Percentiles rank a stretch among this genome's conserved stretches.
Evolutionary conservation across 2,113 vertebrate species (phyloP).

Genomic region (Scartelaos histophorus): DNA sequence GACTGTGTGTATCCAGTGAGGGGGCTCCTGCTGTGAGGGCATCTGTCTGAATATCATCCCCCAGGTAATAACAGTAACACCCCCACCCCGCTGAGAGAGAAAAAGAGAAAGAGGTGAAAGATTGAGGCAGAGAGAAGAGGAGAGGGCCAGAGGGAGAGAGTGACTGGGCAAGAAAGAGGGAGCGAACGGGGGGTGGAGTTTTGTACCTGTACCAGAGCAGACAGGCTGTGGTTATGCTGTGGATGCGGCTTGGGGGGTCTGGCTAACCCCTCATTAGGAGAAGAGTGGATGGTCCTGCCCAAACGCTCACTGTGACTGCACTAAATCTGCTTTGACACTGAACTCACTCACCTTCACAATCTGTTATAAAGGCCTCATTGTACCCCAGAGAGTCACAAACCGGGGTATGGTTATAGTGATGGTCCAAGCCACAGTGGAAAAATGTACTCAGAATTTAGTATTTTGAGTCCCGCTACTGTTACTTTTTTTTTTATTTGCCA

Average conservation of each 20-base stretch:
- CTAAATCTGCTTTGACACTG: constrained; percentile 38
- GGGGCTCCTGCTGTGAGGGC: constrained; percentile 61
- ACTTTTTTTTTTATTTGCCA: too few species aligned
- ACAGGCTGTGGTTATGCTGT: constrained; percentile 64
- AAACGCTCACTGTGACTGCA: constrained; percentile 30
- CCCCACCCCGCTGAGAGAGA: constrained; percentile 54
- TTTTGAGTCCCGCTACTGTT: too few species aligned
- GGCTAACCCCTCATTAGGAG: constrained; percentile 62
- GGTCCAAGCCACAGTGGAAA: neutral
- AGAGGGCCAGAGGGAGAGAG: neutral
- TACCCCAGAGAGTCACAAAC: constrained; percentile 5
- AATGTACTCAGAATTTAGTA: too few species aligned
- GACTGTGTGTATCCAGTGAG: constrained; percentile 40
- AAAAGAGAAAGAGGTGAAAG: neutral
- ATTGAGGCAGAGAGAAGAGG: neutral
- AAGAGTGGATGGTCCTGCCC: constrained; percentile 50
- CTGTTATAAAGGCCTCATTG: neutral
- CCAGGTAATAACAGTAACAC: constrained; percentile 71
- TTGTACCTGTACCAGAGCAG: neutral
- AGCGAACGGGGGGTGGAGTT: neutral
- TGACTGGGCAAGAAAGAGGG: neutral
- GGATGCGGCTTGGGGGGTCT: constrained; percentile 45
- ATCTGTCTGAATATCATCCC: constrained; percentile 72
- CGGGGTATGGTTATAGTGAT: neutral
- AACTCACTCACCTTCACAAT: constrained; percentile 38